Percentiles rank a stretch among this genome's conserved stretches.
These are phyloP conservation scores for Montipora capitata DNA, from an alignment of 92 coral and sea anemone genomes.

Conservation along the genomic window DNA sequence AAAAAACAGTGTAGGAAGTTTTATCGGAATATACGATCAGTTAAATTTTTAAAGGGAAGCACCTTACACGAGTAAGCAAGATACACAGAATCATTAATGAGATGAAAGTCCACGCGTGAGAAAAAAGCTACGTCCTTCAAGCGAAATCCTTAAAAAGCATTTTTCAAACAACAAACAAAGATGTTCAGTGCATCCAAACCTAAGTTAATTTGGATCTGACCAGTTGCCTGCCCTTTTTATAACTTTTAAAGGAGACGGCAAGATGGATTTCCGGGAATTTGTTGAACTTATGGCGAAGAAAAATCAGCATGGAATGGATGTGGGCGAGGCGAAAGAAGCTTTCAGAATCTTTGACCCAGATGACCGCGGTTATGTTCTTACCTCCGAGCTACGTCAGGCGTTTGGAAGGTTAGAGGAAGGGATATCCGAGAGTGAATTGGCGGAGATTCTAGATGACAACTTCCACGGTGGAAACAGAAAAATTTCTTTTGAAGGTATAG, in stretches of 20 bases:
- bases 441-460: constrained; percentile 93
- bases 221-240: background rate
- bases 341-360: constrained; percentile 96
- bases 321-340: constrained; percentile 85
- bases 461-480: constrained; percentile 93
- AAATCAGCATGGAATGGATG: constrained; percentile 91
- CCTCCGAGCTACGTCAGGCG: constrained; percentile 94
- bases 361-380: constrained; percentile 88
- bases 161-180: no score
- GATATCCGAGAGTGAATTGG: constrained; percentile 94
- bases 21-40: no score
- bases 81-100: no score
- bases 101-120: no score
- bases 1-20: no score
- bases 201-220: background rate
- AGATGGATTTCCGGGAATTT: constrained; percentile 95
- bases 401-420: constrained; percentile 87
- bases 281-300: constrained; percentile 90
- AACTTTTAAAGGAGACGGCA: constrained; percentile 86
- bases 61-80: no score
- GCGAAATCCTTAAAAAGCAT: no score
- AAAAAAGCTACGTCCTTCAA: background rate
- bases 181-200: background rate
- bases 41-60: no score
- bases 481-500: constrained; percentile 90